Evolutionary conservation across 2,888 invertebrate species (phyloP), one percentile per base, ranked within the genome.

Genomic region (Chrysodeixis includens): DNA sequence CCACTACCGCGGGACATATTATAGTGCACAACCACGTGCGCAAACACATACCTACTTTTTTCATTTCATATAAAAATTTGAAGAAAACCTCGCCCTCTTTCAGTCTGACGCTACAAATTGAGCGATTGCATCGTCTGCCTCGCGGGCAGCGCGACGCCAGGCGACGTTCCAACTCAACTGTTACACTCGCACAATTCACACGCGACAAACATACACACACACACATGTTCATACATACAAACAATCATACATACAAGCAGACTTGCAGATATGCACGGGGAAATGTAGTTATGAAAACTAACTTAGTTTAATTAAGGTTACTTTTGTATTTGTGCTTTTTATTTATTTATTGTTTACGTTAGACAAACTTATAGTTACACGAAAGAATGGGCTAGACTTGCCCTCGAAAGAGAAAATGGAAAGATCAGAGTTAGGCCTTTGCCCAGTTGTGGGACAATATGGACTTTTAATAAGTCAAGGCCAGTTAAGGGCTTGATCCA

Each of bases 61-160:
- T 26, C 6, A 6, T 26, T 4, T 26, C 26, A 26, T 26, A 2
- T 26, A 26, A 35, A 35, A 35, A 6, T 35, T 18, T 18, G 1
- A 9, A 49, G 18, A 49, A 49, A 10, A 49, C 9, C 20, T 0
- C 20, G 0, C 18, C 14, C 22, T 10, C 8, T 57, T 26, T 59
- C 66, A 51, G 85, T 78, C 75, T 56, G 66, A 71, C 87, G 59
- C 72, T 89, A 83, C 81, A 4, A 22, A 53, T 57, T 67, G 73
- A 76, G 83, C 83, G 89, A 89, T 89, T 90, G 87, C 87, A 90
- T 90, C 89, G 90, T 88, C 86, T 87, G 82, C 85, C 77, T 75
- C 82, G 75, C 85, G 83, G 86, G 87, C 84, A 77, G 58, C 65
- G 69, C 78, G 72, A 71, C 83, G 81, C 79, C 82, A 78, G 82